Conservation (phyloP, 2,113 vertebrate species). For the Apus apus region DNA sequence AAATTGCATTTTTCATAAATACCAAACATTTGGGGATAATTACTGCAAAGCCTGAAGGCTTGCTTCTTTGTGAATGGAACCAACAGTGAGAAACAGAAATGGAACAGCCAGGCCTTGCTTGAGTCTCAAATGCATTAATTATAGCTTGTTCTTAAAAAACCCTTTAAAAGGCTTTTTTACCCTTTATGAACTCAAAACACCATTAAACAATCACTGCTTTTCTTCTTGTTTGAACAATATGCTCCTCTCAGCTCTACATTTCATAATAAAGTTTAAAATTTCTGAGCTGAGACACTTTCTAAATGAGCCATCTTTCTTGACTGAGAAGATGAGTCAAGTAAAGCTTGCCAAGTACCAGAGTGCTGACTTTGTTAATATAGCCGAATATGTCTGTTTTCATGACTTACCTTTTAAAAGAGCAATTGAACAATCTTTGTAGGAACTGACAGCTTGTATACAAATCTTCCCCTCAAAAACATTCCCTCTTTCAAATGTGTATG, state of each 20-base stretch:
- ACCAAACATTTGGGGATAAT: conserved; percentile 44
- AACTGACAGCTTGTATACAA: background rate
- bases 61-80: conserved; percentile 32
- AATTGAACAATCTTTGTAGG: background rate
- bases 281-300: background rate
- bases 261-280: background rate
- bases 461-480: background rate
- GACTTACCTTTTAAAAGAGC: background rate
- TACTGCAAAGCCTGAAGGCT: conserved; percentile 51
- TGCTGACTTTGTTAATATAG: background rate
- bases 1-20: conserved; percentile 59
- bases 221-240: background rate
- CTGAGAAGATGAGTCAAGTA: background rate
- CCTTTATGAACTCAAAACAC: background rate
- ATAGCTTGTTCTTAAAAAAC: background rate
- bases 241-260: background rate
- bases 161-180: conserved; percentile 4
- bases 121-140: background rate
- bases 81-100: conserved; percentile 1
- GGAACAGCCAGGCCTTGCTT: background rate
- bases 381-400: background rate
- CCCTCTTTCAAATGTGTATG: background rate
- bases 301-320: background rate
- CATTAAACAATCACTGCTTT: conserved; percentile 7
- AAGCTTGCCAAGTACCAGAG: background rate